A percentile compares a stretch with the other conserved stretches of the same genome.
Evolutionary conservation across 2,888 invertebrate genomes (phyloP).

Genomic region (Anodontia alba): DNA sequence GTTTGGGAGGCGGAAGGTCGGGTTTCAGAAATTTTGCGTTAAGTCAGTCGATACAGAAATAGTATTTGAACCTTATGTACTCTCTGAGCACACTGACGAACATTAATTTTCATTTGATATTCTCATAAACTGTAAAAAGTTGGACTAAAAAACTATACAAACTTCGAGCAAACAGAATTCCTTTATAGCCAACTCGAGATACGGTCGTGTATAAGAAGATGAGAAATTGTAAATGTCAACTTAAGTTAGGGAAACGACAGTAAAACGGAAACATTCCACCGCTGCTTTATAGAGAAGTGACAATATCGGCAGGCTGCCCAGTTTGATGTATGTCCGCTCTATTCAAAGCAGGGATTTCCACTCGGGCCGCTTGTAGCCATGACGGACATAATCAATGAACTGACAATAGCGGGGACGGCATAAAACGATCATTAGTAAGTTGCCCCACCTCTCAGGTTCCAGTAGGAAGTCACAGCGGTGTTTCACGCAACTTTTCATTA

Average conservation of each 20-base stretch:
- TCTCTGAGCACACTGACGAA: no score
- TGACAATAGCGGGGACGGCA: background rate
- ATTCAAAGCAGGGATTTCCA: conserved; percentile 2
- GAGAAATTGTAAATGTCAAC: conserved; percentile 9
- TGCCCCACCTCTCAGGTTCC: conserved; percentile 44
- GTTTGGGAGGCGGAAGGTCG: no score
- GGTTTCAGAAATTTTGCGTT: no score
- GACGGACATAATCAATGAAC: conserved; percentile 1
- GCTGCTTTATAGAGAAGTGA: background rate
- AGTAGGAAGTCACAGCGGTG: conserved; percentile 61
- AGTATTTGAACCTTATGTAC: no score
- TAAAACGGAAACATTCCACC: background rate
- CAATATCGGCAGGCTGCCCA: conserved; percentile 5
- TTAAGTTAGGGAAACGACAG: background rate
- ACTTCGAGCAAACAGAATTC: no score
- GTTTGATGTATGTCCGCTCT: conserved; percentile 4
- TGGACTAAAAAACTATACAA: no score
- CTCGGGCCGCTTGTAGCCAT: conserved; percentile 3
- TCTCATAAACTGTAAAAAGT: no score
- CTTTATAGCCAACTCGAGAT: background rate
- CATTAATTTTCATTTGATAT: no score
- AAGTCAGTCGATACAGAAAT: no score
- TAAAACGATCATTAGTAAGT: conserved; percentile 53
- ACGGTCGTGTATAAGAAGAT: background rate
- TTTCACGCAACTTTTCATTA: conserved; percentile 62